These are phyloP conservation scores for Notospermus geniculatus DNA, from an alignment of 1,140 invertebrate genomes.

Conservation along the genomic window DNA sequence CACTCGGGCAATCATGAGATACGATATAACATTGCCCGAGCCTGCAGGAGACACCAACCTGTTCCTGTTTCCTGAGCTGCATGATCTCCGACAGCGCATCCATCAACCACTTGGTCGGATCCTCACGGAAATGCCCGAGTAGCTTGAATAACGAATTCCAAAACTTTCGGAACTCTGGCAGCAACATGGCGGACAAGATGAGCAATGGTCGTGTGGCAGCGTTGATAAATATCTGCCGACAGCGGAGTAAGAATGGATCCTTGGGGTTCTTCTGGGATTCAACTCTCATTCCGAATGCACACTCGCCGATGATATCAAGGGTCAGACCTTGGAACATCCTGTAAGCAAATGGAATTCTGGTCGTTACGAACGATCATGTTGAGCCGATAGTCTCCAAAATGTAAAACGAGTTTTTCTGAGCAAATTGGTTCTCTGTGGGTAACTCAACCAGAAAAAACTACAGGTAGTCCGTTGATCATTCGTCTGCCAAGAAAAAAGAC, in stretches of 20 bases:
- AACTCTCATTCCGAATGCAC: slow-evolving; percentile 57
- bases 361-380: too few relatives aligned
- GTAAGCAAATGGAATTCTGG: too few relatives aligned
- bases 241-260: slow-evolving; percentile 38
- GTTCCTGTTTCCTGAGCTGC: neutral
- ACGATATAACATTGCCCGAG: too few relatives aligned
- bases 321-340: slow-evolving; percentile 52
- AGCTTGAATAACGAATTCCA: slow-evolving; percentile 6
- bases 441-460: too few relatives aligned
- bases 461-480: too few relatives aligned
- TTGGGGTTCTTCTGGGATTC: slow-evolving; percentile 57
- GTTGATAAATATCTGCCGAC: slow-evolving; percentile 9
- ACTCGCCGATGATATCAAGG: slow-evolving; percentile 58
- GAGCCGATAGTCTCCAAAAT: too few relatives aligned
- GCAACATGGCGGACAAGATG: neutral
- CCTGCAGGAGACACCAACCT: too few relatives aligned
- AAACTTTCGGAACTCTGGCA: slow-evolving; percentile 8
- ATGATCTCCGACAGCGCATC: neutral
- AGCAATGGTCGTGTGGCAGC: slow-evolving; percentile 4
- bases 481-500: too few relatives aligned
- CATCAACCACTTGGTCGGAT: slow-evolving; percentile 8
- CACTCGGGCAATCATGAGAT: too few relatives aligned
- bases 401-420: too few relatives aligned
- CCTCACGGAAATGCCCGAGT: slow-evolving; percentile 3
- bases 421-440: too few relatives aligned